Evolutionary conservation across 2,113 vertebrate species (phyloP), one percentile per base, ranked within the genome.

Genomic region (Eidolon helvum): DNA sequence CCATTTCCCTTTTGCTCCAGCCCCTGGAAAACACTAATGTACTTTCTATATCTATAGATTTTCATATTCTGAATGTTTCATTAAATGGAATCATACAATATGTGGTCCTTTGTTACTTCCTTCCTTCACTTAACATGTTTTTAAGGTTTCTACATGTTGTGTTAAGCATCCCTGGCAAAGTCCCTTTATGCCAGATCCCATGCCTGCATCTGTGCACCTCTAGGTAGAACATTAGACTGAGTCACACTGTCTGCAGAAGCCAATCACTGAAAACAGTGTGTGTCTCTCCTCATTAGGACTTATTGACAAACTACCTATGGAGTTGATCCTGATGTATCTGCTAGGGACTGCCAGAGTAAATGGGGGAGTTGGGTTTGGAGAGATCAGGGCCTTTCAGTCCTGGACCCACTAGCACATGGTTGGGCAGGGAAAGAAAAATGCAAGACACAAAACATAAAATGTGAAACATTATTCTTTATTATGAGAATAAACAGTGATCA

Each of bases 401-500:
- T 86, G 72, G 35, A n/a, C 43, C 7, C 3, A 14, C 4, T 87
- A 24, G 24, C 26, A 95, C 40, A 33, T 24, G 43, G 4, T 30
- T 66, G 53, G 30, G 21, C 57, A 90, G 45, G 9, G 72, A 30
- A 71, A 82, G 72, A 96, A 16, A 9, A 33, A 94, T 68, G 24
- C 7, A 87, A 48, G 40, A 75, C 69, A 97, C 57, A 90, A 26
- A 75, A 50, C 8, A 4, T 28, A 65, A 50, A 63, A 87, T 1
- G 0, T 78, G 40, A 8, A 78, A 63, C 26, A 8, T 40, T 30
- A 94, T 10, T 95, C 57, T 96, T 97, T 95, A 98, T 96, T 97
- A 33, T 87, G 72, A 59, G 72, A 77, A 72, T n/a, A 61, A 94
- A 35, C 12, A 30, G 43, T 0, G 14, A 33, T 33, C 0, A 10